phyloP scores from a whole-genome alignment of 2,113 vertebrate species.

The Oreochromis aureus region DNA sequence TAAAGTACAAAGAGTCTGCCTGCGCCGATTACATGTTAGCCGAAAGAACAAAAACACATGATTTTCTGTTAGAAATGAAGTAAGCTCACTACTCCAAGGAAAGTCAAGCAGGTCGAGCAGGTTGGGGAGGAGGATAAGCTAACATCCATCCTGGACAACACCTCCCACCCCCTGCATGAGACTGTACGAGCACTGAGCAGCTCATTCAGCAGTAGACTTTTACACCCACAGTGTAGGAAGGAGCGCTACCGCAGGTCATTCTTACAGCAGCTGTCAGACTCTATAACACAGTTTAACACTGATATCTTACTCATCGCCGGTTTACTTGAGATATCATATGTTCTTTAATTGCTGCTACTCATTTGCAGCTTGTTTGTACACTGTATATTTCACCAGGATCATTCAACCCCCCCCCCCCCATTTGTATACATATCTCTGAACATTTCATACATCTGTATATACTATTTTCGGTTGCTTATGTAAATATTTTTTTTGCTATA shows the following conservation, averaged over 20 bases:
- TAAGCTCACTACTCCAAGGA: not conserved
- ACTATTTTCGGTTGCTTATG: fast-evolving
- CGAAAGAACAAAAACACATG: fast-evolving
- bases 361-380: not conserved
- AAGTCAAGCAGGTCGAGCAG: not conserved
- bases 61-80: not conserved
- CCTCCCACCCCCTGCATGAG: not conserved
- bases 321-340: not conserved
- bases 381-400: fast-evolving
- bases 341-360: not conserved
- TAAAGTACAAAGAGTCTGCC: not conserved
- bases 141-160: fast-evolving
- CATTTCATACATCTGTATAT: not conserved
- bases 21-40: not conserved
- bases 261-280: not conserved
- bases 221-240: not conserved
- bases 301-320: fast-evolving
- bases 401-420: fast-evolving
- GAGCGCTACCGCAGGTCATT: not conserved
- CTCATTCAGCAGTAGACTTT: not conserved
- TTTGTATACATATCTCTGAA: not conserved
- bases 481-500: not conserved
- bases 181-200: fast-evolving
- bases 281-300: not conserved
- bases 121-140: fast-evolving